Conservation (phyloP, 2,113 vertebrate species). For the Meriones unguiculatus region DNA sequence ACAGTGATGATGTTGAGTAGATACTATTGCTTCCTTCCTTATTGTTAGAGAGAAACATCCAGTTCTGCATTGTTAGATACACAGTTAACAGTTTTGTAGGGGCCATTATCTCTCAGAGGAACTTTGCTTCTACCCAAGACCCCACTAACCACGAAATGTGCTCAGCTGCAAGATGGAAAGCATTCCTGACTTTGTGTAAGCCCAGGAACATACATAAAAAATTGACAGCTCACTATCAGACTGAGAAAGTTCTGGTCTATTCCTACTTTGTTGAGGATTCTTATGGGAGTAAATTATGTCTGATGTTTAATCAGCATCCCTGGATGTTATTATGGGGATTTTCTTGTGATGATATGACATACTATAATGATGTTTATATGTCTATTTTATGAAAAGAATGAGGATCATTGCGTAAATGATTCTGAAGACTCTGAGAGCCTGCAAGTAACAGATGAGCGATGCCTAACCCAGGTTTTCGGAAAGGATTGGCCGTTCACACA, state of each 20-base stretch:
- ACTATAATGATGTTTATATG: background rate
- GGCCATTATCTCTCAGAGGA: background rate
- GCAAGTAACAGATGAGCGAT: background rate
- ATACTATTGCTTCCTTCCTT: background rate
- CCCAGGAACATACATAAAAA: background rate
- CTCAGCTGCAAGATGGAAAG: background rate
- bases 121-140: background rate
- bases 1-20: background rate
- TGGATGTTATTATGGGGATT: background rate
- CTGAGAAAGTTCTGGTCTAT: background rate
- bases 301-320: background rate
- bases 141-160: background rate
- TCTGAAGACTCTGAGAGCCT: background rate
- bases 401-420: background rate
- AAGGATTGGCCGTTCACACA: background rate
- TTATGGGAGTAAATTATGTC: background rate
- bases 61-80: background rate
- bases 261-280: background rate
- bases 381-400: background rate
- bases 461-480: rapidly evolving
- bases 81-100: background rate
- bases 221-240: background rate
- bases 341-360: background rate
- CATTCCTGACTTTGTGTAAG: background rate
- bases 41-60: background rate